Percentiles rank a stretch among this genome's conserved stretches.
These are phyloP conservation scores for Oncorhynchus kisutch DNA, from an alignment of 2,113 vertebrate species.

Conservation along the genomic window DNA sequence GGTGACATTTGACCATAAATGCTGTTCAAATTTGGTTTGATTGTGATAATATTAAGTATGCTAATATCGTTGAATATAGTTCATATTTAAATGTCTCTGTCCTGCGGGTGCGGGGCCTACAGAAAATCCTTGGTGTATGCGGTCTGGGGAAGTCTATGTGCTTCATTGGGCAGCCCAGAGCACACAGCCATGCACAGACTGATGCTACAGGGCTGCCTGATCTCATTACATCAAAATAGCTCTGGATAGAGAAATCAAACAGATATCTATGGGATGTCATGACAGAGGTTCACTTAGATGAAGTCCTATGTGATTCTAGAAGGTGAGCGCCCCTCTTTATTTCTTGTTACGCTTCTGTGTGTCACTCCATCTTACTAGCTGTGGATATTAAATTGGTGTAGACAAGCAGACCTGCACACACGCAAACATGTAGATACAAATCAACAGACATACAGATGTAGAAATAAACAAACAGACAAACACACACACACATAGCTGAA, in stretches of 20 bases:
- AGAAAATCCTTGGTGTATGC: constrained; percentile 14
- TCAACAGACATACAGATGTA: background rate
- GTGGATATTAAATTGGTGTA: background rate
- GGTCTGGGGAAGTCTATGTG: constrained; percentile 34
- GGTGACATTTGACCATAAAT: background rate
- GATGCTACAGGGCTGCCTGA: constrained; percentile 22
- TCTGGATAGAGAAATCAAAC: constrained; percentile 28
- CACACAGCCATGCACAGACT: constrained; percentile 27
- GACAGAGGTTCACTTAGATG: background rate
- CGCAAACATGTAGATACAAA: no score
- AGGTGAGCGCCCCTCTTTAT: background rate
- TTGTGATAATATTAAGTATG: constrained; percentile 28
- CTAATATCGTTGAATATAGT: constrained; percentile 36
- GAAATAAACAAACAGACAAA: background rate
- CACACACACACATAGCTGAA: background rate
- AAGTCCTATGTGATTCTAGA: background rate
- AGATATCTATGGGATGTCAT: background rate
- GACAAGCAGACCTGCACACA: background rate
- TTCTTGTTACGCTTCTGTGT: no score
- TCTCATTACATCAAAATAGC: constrained; percentile 27
- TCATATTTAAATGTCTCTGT: constrained; percentile 43
- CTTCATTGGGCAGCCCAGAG: constrained; percentile 30
- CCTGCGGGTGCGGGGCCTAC: constrained; percentile 30
- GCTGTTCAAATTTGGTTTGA: constrained; percentile 1
- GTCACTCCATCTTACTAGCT: background rate